Evolutionary conservation across 2,113 vertebrate species (phyloP), one percentile per base, ranked within the genome.

Genomic region (Myrmecophaga tridactyla): DNA sequence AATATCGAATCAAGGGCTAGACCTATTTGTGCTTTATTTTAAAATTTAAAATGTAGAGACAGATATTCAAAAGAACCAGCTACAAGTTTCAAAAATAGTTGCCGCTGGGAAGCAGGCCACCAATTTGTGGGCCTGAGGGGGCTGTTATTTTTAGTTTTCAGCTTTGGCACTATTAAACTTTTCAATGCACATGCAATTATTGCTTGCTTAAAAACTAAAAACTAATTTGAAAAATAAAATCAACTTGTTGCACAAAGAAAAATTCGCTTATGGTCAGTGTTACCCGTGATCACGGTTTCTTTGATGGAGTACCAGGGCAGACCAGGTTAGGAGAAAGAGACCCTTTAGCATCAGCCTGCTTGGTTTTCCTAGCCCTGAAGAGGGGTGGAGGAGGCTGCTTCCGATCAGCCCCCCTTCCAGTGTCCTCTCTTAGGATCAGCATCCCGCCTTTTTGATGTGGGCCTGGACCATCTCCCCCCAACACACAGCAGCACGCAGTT

Each of bases 341-440:
- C 10, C n/a, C 51, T 7, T 76, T 29, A 56, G 14, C n/a, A 10
- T 23, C 62, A 69, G 25, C 41, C 58, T 7, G 5, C 3, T 43
- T 75, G 31, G 27, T n/a, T 48, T 39, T 34, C 43, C 15, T 23
- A 31, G 46, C 11, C 11, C 20, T 20, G 0, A 6, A n/a, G 17
- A 1, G 0, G 63, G 17, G 46, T 31, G 8, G 56, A 17, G 21
- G 0, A 0, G 1, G 8, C 7, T 6, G 7, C 0, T 81, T 31
- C 13, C 0, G 0, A 5, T 21, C 25, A 56, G 20, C 3, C 5
- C 27, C 70, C 23, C 14, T 11, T 7, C 20, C 0, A 0, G 1
- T 25, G 0, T 18, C 82, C 53, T 53, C 31, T 72, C 36, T 5
- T 43, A 1, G 6, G 1, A 25, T n/a, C 75, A 60, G 25, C 23